phyloP scores from a whole-genome alignment of 2,888 invertebrate species.

The Drosophila vallismaia region DNA sequence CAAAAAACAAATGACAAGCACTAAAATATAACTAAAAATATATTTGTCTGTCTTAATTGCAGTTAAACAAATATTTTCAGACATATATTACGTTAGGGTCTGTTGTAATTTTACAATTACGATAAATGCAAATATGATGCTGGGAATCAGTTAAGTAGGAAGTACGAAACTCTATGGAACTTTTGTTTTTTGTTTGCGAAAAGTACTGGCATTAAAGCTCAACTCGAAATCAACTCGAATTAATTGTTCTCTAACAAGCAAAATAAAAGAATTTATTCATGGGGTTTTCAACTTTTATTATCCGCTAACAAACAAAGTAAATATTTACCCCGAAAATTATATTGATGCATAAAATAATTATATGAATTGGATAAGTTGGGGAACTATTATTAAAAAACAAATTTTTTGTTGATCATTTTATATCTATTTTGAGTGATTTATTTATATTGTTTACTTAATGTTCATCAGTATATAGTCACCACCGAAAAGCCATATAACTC shows the following conservation, averaged over 20 bases:
- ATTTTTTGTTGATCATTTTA: not conserved
- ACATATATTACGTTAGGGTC: conserved; percentile 2
- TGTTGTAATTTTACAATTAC: conserved; percentile 9
- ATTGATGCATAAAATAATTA: not conserved
- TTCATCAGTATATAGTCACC: not conserved
- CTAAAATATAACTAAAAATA: not conserved
- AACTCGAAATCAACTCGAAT: not conserved
- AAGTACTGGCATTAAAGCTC: not conserved
- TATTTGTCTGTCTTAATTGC: conserved; percentile 2
- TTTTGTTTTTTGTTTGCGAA: not conserved
- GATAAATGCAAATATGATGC: conserved; percentile 27
- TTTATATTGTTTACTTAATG: not conserved
- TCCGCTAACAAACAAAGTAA: not conserved
- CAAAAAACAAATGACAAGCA: not conserved
- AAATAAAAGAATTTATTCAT: not conserved
- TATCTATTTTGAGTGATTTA: not conserved
- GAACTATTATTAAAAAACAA: not conserved
- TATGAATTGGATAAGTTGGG: not conserved
- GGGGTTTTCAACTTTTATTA: not conserved
- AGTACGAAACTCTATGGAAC: not conserved
- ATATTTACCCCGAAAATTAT: not conserved
- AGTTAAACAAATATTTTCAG: conserved; percentile 22
- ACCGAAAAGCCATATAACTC: not conserved
- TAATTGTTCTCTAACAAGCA: conserved; percentile 1
- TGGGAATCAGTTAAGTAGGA: conserved; percentile 23